Evolutionary conservation across 2,113 vertebrate species (phyloP).

Genomic region (Leuciscus idus): DNA sequence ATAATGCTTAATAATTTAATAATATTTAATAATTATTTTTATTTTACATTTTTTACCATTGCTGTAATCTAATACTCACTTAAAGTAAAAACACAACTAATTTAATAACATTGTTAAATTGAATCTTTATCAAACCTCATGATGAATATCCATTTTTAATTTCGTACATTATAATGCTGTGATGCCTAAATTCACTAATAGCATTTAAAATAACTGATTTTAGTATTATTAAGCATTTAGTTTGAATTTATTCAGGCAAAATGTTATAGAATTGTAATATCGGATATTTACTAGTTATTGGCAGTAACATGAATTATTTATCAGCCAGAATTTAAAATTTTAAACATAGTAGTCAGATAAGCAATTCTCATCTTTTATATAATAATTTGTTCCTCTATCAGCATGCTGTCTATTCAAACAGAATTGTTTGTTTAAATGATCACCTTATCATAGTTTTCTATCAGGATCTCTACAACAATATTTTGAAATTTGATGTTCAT

Average conservation of each 20-base stretch:
- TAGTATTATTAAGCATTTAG: background rate
- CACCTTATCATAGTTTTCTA: slow-evolving; percentile 96
- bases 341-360: background rate
- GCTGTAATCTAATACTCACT: background rate
- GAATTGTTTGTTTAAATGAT: background rate
- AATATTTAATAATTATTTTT: too few relatives aligned
- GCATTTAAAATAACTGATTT: background rate
- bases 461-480: slow-evolving; percentile 96
- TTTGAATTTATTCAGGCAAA: background rate
- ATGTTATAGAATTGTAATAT: background rate
- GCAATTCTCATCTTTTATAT: slow-evolving; percentile 7
- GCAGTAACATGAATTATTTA: background rate
- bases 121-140: too few relatives aligned
- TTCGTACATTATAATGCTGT: too few relatives aligned
- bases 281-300: background rate
- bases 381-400: slow-evolving; percentile 33
- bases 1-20: too few relatives aligned
- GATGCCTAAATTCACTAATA: background rate
- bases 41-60: background rate
- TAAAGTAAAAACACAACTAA: too few relatives aligned
- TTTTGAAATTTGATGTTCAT: slow-evolving; percentile 99
- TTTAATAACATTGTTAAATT: too few relatives aligned
- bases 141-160: too few relatives aligned
- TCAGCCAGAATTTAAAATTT: background rate
- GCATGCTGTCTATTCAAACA: slow-evolving; percentile 24